These are phyloP conservation scores for Geococcyx californianus DNA, from an alignment of 2,113 vertebrate species.

Conservation along the genomic window DNA sequence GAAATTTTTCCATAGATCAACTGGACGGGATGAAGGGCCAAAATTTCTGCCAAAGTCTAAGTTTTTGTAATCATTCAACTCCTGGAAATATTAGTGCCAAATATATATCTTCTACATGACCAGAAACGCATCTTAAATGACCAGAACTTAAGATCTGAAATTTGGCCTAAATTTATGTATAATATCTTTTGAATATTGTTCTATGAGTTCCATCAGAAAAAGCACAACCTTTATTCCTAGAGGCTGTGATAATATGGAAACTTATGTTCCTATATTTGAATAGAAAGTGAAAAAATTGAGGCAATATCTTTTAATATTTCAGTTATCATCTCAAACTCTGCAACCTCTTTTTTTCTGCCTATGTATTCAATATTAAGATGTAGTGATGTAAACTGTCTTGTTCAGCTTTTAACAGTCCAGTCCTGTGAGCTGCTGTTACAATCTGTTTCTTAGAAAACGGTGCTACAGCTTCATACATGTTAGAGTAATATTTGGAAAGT, in stretches of 20 bases:
- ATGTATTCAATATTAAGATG: background rate
- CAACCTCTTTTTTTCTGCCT: background rate
- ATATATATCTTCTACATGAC: background rate
- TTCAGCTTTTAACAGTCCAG: background rate
- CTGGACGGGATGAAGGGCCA: background rate
- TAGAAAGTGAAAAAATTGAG: background rate
- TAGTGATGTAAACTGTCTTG: background rate
- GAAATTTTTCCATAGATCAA: slow-evolving; percentile 29
- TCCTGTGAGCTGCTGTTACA: background rate
- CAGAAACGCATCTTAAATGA: background rate
- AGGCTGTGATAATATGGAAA: background rate
- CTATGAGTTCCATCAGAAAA: background rate
- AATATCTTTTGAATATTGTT: background rate
- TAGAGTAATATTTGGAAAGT: background rate
- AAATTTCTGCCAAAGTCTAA: background rate
- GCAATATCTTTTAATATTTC: background rate
- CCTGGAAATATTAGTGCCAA: background rate
- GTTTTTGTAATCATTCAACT: background rate
- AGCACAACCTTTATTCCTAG: background rate
- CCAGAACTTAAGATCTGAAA: background rate
- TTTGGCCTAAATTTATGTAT: background rate
- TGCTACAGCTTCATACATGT: background rate
- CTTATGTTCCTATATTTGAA: background rate
- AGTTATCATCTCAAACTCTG: background rate
- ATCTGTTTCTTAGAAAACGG: background rate